Evolutionary conservation across 2,888 invertebrate genomes (phyloP), one percentile per base, ranked within the genome.

Genomic region (Phoronis australis): DNA sequence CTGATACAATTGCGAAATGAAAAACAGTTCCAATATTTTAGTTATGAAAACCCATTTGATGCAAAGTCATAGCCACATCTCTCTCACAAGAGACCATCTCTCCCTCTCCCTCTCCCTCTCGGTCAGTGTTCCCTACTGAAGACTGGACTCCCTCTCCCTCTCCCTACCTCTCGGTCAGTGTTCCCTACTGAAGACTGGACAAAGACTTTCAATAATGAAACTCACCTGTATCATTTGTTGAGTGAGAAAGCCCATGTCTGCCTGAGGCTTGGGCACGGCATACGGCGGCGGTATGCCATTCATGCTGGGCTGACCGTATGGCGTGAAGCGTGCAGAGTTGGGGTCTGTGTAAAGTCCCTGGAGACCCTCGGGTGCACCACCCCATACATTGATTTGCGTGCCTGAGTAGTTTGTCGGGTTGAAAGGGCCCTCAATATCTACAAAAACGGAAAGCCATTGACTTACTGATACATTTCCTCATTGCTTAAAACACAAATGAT

Each of bases 311-410:
- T 55, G 53, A 18, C 64, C 64, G 37, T 64, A 51, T 23, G 58
- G 60, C 0, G 62, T 61, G 18, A 46, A 51, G 1, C 63, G 61
- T 15, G n/a, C 12, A 21, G 51, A 47, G 40, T 52, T 52, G 6
- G 55, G 54, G 45, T 53, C 53, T 51, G 59, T 49, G 4, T 56
- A 57, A 27, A 56, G 55, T 18, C 47, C 46, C 22, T 47, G 1
- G 57, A 54, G 40, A 22, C 42, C 44, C 3, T n/a, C n/a, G n/a
- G 71, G 68, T 4, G 68, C 60, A 1, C 62, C 65, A 12, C 77
- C 77, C 73, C 73, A 77, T 27, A 77, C 66, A 60, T 77, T 77
- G 42, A 76, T 69, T 65, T 77, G 77, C 12, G 77, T 76, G 1
- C 77, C 77, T 18, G 74, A 70, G 57, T 76, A 75, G 57, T 77